Evolutionary conservation across 30 jellyfish, hydroid and myxozoan genomes (phyloP).

Genomic region (Pseudorhiza aurosa): DNA sequence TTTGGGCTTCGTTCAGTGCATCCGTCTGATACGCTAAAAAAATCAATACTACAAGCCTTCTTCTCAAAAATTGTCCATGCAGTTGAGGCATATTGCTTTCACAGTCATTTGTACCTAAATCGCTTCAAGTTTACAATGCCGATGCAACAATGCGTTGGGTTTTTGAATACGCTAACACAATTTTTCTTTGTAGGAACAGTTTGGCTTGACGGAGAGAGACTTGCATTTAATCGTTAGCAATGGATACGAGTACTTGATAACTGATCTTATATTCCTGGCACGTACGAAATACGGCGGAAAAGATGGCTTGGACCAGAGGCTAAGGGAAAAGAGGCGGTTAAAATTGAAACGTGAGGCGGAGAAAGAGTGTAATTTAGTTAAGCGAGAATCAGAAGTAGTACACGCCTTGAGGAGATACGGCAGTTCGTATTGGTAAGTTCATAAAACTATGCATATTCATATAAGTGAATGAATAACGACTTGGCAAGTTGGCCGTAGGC

Average conservation of each 20-base stretch:
- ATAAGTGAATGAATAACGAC: too few species aligned
- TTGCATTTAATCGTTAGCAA: conserved; percentile 52
- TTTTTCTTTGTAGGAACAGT: conserved; percentile 46
- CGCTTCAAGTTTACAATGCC: too few species aligned
- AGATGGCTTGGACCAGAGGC: conserved; percentile 64
- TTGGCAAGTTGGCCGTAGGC: too few species aligned
- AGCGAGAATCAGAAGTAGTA: conserved; percentile 47
- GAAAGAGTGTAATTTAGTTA: conserved; percentile 45
- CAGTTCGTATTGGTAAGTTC: conserved; percentile 37
- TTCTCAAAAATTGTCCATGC: too few species aligned
- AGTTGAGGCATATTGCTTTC: too few species aligned
- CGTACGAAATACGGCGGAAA: conserved; percentile 71
- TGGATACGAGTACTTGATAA: conserved; percentile 53
- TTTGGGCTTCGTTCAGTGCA: too few species aligned
- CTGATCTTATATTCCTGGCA: conserved; percentile 66
- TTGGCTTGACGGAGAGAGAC: conserved; percentile 69
- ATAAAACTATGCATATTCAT: too few species aligned
- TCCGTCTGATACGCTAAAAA: too few species aligned
- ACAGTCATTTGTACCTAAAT: too few species aligned
- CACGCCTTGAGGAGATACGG: conserved; percentile 43
- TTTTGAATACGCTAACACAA: too few species aligned
- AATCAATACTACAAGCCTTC: too few species aligned
- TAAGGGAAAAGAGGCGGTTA: conserved; percentile 35
- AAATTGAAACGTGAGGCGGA: conserved; percentile 68
- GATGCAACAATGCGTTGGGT: too few species aligned